Percentiles rank a stretch among this genome's conserved stretches.
Conservation (phyloP, 2,888 invertebrate species). For the Lasioglossum figueresi region DNA sequence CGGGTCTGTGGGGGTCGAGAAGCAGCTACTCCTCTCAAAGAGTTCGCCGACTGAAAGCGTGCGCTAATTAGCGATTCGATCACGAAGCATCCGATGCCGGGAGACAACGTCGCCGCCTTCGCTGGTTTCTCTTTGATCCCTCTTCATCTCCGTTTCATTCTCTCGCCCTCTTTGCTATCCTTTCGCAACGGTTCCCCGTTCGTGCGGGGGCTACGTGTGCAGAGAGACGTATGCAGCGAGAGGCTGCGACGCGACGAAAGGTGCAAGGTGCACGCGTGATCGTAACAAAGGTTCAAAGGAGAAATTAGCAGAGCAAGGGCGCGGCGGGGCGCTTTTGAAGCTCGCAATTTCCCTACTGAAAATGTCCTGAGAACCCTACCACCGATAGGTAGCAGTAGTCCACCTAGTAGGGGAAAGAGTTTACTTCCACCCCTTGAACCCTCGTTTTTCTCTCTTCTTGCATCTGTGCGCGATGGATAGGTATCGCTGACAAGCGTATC, state of each 20-base stretch:
- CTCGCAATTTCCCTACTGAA: conserved; percentile 39
- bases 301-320: conserved; percentile 45
- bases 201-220: conserved; percentile 1
- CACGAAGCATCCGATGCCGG: conserved; percentile 65
- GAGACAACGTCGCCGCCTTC: conserved; percentile 68
- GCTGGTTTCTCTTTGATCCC: conserved; percentile 68
- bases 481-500: neutral
- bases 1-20: conserved; percentile 45
- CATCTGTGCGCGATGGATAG: conserved; percentile 1
- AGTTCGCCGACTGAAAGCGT: conserved; percentile 62
- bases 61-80: conserved; percentile 73
- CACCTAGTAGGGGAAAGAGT: neutral
- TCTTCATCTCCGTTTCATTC: conserved; percentile 66
- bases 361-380: conserved; percentile 20
- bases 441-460: neutral
- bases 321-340: conserved; percentile 18
- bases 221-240: conserved; percentile 17
- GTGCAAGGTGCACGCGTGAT: conserved; percentile 42
- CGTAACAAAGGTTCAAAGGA: conserved; percentile 57
- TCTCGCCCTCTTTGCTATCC: conserved; percentile 53
- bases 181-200: conserved; percentile 37
- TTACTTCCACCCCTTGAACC: neutral
- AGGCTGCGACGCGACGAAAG: conserved; percentile 13
- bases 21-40: conserved; percentile 66
- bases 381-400: neutral